These are phyloP conservation scores for Leptinotarsa undecemlineata DNA, from an alignment of 1,140 invertebrate genomes.

Conservation along the genomic window DNA sequence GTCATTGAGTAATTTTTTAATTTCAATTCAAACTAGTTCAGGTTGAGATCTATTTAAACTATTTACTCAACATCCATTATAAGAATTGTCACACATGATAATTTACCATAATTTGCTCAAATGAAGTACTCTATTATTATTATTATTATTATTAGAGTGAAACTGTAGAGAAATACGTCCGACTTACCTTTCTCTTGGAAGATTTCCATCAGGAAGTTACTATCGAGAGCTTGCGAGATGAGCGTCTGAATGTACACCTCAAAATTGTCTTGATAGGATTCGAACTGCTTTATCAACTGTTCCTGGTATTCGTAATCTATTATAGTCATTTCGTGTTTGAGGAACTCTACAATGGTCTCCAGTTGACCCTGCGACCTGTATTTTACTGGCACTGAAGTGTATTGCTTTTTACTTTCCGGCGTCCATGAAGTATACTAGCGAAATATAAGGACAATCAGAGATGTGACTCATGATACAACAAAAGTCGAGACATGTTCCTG, in stretches of 20 bases:
- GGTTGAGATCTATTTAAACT: no score
- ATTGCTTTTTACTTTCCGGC: slow-evolving; percentile 75
- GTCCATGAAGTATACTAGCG: slow-evolving; percentile 79
- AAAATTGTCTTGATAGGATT: slow-evolving; percentile 82
- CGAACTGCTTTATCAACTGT: slow-evolving; percentile 73
- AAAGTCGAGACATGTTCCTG: no score
- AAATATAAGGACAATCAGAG: slow-evolving; percentile 24
- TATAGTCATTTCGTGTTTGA: slow-evolving; percentile 71
- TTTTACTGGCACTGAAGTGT: slow-evolving; percentile 75
- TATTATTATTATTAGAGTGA: not conserved
- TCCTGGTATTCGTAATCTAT: slow-evolving; percentile 74
- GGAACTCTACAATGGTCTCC: slow-evolving; percentile 80
- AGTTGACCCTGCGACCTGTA: slow-evolving; percentile 72
- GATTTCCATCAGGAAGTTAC: slow-evolving; percentile 86
- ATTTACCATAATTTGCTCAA: no score
- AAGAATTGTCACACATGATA: no score
- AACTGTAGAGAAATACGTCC: not conserved
- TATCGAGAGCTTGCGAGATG: slow-evolving; percentile 86
- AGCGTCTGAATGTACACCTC: slow-evolving; percentile 89
- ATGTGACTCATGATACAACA: no score
- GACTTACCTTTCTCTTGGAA: slow-evolving; percentile 81
- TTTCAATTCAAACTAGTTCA: no score
- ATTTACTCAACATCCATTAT: no score
- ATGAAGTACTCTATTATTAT: no score
- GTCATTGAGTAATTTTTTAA: no score